phyloP scores from a whole-genome alignment of 2,113 vertebrate species.

The Zosterops pallidus region DNA sequence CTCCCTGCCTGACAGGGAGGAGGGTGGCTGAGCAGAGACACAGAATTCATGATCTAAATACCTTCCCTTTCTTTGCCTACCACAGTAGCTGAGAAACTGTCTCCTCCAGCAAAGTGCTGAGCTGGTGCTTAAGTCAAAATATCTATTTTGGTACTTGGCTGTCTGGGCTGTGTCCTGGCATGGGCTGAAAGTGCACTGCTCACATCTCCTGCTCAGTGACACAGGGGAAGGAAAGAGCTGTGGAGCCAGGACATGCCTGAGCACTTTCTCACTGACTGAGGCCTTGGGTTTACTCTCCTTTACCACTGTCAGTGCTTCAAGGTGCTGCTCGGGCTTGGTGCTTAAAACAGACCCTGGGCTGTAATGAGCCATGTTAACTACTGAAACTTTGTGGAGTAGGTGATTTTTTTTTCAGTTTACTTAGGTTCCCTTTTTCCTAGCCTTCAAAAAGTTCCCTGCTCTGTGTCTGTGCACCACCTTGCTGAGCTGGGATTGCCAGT shows the following conservation, averaged over 20 bases:
- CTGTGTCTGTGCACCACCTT: neutral
- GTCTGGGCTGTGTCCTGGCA: neutral
- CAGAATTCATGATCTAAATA: neutral
- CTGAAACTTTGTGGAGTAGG: neutral
- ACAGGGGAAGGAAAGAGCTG: neutral
- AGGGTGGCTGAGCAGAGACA: neutral
- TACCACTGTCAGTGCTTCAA: neutral
- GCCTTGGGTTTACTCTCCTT: neutral
- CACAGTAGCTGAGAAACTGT: neutral
- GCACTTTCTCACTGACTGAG: neutral
- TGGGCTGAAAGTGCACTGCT: neutral
- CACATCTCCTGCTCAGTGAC: neutral
- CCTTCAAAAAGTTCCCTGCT: neutral
- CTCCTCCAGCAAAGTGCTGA: neutral
- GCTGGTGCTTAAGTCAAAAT: neutral
- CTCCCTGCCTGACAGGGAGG: neutral
- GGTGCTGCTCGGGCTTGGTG: neutral
- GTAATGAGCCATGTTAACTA: neutral
- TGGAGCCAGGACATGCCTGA: neutral
- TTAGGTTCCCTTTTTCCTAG: neutral
- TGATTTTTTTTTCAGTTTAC: neutral
- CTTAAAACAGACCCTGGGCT: neutral
- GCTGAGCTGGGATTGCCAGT: neutral
- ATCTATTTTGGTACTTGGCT: neutral
- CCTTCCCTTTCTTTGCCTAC: neutral